Evolutionary conservation across 2,888 invertebrate genomes (phyloP).

Genomic region (Tachystola acroxantha): DNA sequence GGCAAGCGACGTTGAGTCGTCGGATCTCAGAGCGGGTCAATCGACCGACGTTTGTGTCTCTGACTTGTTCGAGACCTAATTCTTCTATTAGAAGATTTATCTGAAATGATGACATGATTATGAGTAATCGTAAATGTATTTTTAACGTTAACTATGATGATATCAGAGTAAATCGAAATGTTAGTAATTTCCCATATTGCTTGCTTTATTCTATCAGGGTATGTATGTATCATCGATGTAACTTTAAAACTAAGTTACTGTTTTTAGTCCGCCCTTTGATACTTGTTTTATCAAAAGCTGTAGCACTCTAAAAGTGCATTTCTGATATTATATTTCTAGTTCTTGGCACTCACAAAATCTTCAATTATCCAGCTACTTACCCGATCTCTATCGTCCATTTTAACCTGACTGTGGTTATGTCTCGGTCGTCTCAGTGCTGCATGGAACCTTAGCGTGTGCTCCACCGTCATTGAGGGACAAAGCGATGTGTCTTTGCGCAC

Average conservation of each 20-base stretch:
- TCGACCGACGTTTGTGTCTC: constrained; percentile 90
- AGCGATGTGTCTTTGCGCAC: constrained; percentile 86
- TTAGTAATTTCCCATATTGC: too few relatives aligned
- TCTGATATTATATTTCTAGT: too few relatives aligned
- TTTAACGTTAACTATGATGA: too few relatives aligned
- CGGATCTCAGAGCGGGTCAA: constrained; percentile 93
- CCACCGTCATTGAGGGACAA: constrained; percentile 93
- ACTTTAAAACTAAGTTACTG: too few relatives aligned
- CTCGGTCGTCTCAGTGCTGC: constrained; percentile 84
- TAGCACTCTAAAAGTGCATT: too few relatives aligned
- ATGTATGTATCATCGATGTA: too few relatives aligned
- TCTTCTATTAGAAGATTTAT: constrained; percentile 94
- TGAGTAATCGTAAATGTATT: too few relatives aligned
- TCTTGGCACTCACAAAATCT: background rate
- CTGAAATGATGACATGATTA: too few relatives aligned
- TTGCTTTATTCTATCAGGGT: too few relatives aligned
- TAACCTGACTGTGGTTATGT: constrained; percentile 78
- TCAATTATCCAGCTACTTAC: constrained; percentile 67
- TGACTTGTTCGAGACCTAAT: constrained; percentile 92
- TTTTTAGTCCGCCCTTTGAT: too few relatives aligned
- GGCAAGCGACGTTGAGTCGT: constrained; percentile 92
- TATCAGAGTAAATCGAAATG: too few relatives aligned
- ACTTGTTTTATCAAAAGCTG: too few relatives aligned
- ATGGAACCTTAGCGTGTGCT: constrained; percentile 92
- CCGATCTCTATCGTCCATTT: constrained; percentile 86